Base-by-base conservation (phyloP, 2,113 vertebrate genomes). In the Balaenoptera acutorostrata region DNA sequence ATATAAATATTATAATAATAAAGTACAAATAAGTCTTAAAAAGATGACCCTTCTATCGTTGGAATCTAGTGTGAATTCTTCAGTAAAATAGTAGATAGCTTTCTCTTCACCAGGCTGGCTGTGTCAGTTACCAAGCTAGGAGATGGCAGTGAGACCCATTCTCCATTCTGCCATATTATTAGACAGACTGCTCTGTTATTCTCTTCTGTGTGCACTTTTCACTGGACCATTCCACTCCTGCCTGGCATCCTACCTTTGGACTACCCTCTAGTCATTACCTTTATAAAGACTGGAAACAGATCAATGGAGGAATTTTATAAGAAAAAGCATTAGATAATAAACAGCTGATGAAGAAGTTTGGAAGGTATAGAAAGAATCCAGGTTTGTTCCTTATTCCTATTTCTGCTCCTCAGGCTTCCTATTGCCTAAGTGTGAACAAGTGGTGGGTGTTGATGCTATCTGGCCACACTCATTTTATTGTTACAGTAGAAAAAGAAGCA, bases 91-190 rank as follows among this genome's bases (percentile, higher is more conserved):
- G 39, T 27, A 1, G 55, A 25, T 33, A 14, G 29, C 11, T 57
- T 52, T 17, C 57, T 49, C 57, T 61, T 52, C 29, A 49, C 27
- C 36, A 33, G 91, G 1, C 44, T 77, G 52, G 29, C 41, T 41
- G n/a, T 31, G 27, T 57, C 6, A 5, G 21, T 46, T 55, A 23
- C n/a, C 0, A 17, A 7, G 33, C 2, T 14, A 8, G 36, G 14
- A 55, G 71, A 49, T 33, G 39, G 8, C 52, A 59, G 8, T 0
- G 6, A 52, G 33, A n/a, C 20, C 2, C 2, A 1, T 4, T 46
- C 23, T 33, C 44, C 3, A 0, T 41, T 3, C n/a, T 2, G 71
- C 20, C 0, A 1, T 33, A 6, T 59, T 66, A 17, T 15, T 81
- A 68, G 49, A 36, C 18, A 41, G 49, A 3, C 31, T 64, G 33